Evolutionary conservation across 35 echinoderm and acorn worm species (phyloP), one percentile per base, ranked within the genome.

Genomic region (Lytechinus pictus): DNA sequence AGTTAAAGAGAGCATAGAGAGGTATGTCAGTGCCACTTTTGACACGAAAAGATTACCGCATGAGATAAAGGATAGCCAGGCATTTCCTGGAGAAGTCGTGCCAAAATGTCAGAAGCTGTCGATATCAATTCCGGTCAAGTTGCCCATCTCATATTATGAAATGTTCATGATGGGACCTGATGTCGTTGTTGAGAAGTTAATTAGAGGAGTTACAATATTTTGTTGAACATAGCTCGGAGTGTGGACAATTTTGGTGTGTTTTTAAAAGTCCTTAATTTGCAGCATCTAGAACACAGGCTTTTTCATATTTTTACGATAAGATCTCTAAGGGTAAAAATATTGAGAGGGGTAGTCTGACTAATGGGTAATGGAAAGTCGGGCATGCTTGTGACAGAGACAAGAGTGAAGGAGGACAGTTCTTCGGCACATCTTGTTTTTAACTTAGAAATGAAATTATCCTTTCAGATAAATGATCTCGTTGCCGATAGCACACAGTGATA

Each of bases 361-460:
- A 79, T 79, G 66, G 66, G 66, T 79, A 79, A 24, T n/a, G 21
- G 66, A 79, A 79, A 79, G 66, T 79, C 66, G 66, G 66, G 66
- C 66, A 79, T 79, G 21, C 66, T 79, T 24, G 21, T 19, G 16
- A n/a, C 66, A 7, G 66, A 79, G 66, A 24, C 6, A 79, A 79
- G 66, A 79, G 66, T 79, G 66, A 79, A 21, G 27, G 88, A 14
- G 2, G 88, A 90, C 52, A 90, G 88, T 90, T 90, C 88, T 29
- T 21, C 52, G 28, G 88, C 88, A 90, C 88, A 51, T 54, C 88
- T 13, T 90, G 88, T 90, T 90, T 54, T 33, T 90, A 33, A 44
- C 29, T 90, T 54, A 9, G 10, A 90, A 90, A 90, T 90, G 88
- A 90, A 90, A 90, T 90, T 90, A 54, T 54, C 88, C 66, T 79